phyloP scores from a whole-genome alignment of 2,888 invertebrate species.

The Trileptium ribeirensis region DNA sequence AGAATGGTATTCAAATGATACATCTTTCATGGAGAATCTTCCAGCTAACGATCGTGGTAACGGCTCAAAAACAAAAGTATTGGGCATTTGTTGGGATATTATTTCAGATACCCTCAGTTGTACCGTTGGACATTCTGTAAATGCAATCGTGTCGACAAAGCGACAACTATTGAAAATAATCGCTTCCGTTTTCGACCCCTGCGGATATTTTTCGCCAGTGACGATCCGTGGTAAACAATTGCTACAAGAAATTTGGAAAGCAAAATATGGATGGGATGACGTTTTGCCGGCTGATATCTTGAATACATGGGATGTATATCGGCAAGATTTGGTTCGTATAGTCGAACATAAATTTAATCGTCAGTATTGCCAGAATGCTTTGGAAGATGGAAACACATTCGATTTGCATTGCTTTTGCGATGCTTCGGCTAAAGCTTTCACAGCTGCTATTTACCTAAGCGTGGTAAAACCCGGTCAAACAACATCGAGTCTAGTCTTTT shows the following conservation, averaged over 20 bases:
- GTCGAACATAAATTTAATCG: neutral
- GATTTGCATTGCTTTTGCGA: slow-evolving; percentile 34
- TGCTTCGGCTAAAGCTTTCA: no score
- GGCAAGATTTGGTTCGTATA: neutral
- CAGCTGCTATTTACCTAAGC: slow-evolving; percentile 18
- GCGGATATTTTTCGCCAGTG: no score
- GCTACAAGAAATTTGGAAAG: no score
- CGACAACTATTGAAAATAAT: slow-evolving; percentile 29
- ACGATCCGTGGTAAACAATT: no score
- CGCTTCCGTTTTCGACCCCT: slow-evolving; percentile 35
- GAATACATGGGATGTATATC: neutral
- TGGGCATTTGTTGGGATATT: slow-evolving; percentile 18
- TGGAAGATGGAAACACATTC: neutral
- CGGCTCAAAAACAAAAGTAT: neutral
- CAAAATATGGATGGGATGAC: slow-evolving; percentile 41
- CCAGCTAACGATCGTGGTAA: neutral
- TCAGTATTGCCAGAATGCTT: no score
- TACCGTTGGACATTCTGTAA: neutral
- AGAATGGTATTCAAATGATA: slow-evolving; percentile 21
- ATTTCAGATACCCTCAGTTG: slow-evolving; percentile 12
- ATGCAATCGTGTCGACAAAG: slow-evolving; percentile 13
- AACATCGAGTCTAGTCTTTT: slow-evolving; percentile 3
- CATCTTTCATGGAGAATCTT: neutral
- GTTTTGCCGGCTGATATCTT: slow-evolving; percentile 23
- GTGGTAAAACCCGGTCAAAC: neutral